phyloP scores from a whole-genome alignment of 2,888 invertebrate genomes.

The Oxystoma pomonae region DNA sequence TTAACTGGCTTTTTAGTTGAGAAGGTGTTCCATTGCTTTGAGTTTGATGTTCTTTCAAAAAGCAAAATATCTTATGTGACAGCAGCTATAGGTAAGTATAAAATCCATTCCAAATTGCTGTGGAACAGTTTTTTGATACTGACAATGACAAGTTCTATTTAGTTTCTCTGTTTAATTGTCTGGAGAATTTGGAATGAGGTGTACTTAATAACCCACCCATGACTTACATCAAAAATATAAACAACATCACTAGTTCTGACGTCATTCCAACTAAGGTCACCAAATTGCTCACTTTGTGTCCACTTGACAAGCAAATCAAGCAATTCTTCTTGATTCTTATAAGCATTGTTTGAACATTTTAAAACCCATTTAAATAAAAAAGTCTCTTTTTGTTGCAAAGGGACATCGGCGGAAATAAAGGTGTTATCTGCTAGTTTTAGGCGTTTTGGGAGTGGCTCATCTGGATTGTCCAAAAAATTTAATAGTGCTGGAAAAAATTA shows the following conservation, averaged over 20 bases:
- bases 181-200: too few species aligned
- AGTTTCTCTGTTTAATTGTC: too few species aligned
- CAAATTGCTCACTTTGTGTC: slow-evolving; percentile 34
- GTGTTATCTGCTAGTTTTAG: slow-evolving; percentile 39
- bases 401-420: slow-evolving; percentile 33
- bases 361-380: slow-evolving; percentile 36
- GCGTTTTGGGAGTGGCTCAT: slow-evolving; percentile 36
- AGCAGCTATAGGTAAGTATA: too few species aligned
- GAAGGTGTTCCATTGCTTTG: too few species aligned
- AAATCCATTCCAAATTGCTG: too few species aligned
- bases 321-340: slow-evolving; percentile 9
- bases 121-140: too few species aligned
- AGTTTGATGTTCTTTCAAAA: too few species aligned
- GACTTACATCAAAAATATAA: slow-evolving; percentile 12
- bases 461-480: slow-evolving; percentile 31
- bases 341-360: slow-evolving; percentile 17
- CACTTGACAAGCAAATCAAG: slow-evolving; percentile 29
- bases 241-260: slow-evolving; percentile 32
- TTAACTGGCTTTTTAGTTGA: too few species aligned
- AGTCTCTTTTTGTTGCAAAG: slow-evolving; percentile 33
- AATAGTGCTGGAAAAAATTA: slow-evolving; percentile 33
- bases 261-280: slow-evolving; percentile 33
- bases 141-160: too few species aligned
- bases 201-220: slow-evolving; percentile 1
- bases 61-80: too few species aligned